Evolutionary conservation across 1,140 invertebrate species (phyloP), one percentile per base, ranked within the genome.

Genomic region (Marisa cornuarietis): DNA sequence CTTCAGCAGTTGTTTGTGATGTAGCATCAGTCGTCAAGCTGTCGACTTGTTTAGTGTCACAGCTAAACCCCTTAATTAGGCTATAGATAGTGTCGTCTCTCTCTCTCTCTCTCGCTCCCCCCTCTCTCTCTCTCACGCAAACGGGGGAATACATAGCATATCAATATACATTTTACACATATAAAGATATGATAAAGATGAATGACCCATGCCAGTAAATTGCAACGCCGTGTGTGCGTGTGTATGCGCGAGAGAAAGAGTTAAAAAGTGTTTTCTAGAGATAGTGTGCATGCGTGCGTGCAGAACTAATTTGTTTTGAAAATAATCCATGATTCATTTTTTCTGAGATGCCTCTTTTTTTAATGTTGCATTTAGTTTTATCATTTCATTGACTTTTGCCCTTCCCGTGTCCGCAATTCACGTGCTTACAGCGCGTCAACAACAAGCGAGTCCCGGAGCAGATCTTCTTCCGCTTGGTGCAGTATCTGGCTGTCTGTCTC

Each of bases 401-500:
- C 73, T 26, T 65, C 51, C 51, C 77, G 61, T 76, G 87, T 85
- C 31, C 31, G 6, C 31, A 42, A 42, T 42, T 42, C 31, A 42
- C 31, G 31, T 42, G 31, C 31, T 42, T 2, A 42, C 85, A 92
- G 91, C 92, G 95, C 79, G 93, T 93, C 68, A 92, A 93, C 78
- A 92, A 93, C 61, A 93, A 93, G 84, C 92, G 93, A 78, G 94
- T 96, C 3, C 91, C 92, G 54, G 94, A 95, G 84, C 92, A 93
- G 26, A 95, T 95, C n/a, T 95, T 96, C 87, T 95, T 95, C 88
- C 94, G 94, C 1, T 90, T 96, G 79, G 94, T 95, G 11, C 95
- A 95, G 89, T 94, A 95, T 89, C 95, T 95, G 87, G 94, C 95
- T 8, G 92, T 95, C 18, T 93, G 94, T 20, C 90, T 96, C 63